Evolutionary conservation across 2,797 vertebrate genomes (phyloP).

Genomic region (Sebastiscus tertius): DNA sequence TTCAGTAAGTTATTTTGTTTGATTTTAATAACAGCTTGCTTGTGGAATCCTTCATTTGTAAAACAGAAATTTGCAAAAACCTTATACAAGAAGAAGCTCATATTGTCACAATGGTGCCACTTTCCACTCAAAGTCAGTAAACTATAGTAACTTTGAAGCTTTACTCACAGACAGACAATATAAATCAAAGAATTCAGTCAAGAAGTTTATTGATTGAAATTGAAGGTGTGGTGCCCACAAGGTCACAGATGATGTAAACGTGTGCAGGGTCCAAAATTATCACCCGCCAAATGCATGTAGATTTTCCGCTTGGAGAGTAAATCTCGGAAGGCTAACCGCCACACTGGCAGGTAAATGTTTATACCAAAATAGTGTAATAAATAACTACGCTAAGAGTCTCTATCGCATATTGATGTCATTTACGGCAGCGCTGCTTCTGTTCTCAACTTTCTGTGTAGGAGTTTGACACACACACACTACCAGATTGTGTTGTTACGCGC

Average conservation of each 20-base stretch:
- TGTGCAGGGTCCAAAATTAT: no score
- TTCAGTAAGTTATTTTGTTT: not conserved
- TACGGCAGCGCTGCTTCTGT: no score
- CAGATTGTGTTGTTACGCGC: no score
- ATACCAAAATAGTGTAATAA: no score
- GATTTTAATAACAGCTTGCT: not conserved
- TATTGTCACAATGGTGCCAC: not conserved
- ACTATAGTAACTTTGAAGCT: not conserved
- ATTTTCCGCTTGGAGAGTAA: rapidly evolving
- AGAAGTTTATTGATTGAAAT: not conserved
- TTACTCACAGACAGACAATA: not conserved
- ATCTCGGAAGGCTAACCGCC: no score
- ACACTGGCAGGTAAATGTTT: no score
- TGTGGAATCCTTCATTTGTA: not conserved
- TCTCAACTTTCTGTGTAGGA: no score
- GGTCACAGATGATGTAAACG: not conserved
- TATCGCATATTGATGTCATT: no score
- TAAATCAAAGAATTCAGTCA: not conserved
- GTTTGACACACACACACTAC: no score
- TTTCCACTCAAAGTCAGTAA: not conserved
- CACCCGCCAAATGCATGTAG: no score
- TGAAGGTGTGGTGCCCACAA: not conserved
- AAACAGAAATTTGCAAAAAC: not conserved
- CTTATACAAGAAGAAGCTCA: not conserved
- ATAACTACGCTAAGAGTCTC: no score